Evolutionary conservation across 2,888 invertebrate species (phyloP).

Genomic region (Galeopsomyia nigrocyanea): DNA sequence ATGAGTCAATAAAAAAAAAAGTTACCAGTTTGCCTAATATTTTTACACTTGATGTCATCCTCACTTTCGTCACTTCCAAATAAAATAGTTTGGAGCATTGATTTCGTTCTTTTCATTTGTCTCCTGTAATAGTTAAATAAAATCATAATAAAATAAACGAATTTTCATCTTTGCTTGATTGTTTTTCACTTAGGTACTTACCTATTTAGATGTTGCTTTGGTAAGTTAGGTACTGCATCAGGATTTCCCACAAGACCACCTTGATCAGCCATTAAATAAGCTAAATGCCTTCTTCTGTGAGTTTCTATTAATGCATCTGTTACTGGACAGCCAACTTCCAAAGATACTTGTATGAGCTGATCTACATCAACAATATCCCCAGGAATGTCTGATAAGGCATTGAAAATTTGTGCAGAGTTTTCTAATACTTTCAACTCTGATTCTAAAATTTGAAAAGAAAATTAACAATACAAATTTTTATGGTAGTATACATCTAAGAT

Average conservation of each 20-base stretch:
- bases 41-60: constrained; percentile 93
- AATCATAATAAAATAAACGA: neutral
- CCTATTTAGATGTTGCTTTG: constrained; percentile 91
- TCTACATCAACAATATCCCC: constrained; percentile 94
- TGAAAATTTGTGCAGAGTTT: constrained; percentile 98
- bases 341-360: constrained; percentile 82
- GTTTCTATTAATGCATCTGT: constrained; percentile 90
- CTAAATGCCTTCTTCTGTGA: constrained; percentile 91
- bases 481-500: neutral
- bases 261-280: constrained; percentile 97
- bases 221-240: constrained; percentile 89
- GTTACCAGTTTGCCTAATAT: constrained; percentile 90
- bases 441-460: constrained; percentile 70
- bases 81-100: constrained; percentile 88
- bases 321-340: constrained; percentile 84
- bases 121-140: constrained; percentile 71
- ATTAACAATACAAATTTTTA: constrained; percentile 19
- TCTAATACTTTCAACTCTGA: constrained; percentile 86
- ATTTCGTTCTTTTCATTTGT: constrained; percentile 91
- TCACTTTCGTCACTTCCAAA: constrained; percentile 85
- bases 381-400: constrained; percentile 95
- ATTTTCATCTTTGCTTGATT: constrained; percentile 18
- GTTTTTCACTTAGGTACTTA: constrained; percentile 1
- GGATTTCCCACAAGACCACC: constrained; percentile 94
- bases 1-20: constrained; percentile 15